These are phyloP conservation scores for Macrostomum cliftonense DNA, from an alignment of 2,888 invertebrate species.

Conservation along the genomic window DNA sequence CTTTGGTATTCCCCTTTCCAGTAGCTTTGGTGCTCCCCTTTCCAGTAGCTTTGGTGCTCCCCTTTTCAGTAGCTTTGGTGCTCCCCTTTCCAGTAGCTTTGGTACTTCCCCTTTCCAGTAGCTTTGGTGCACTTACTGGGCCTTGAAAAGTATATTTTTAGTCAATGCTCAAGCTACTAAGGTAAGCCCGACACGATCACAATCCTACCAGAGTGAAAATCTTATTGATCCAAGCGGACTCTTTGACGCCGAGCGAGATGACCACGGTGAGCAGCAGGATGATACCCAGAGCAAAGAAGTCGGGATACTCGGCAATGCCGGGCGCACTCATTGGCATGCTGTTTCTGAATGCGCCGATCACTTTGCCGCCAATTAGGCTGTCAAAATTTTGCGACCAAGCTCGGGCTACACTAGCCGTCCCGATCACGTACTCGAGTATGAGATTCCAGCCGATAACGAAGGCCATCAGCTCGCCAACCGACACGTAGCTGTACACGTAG, in stretches of 20 bases:
- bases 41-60: too few relatives aligned
- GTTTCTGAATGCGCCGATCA: conserved; percentile 27
- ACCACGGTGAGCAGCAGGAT: conserved; percentile 44
- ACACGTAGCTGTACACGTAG: conserved; percentile 77
- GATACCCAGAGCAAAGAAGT: conserved; percentile 36
- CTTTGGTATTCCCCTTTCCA: too few relatives aligned
- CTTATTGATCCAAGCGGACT: conserved; percentile 72
- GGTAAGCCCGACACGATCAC: too few relatives aligned
- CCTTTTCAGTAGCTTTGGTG: too few relatives aligned
- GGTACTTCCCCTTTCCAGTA: too few relatives aligned
- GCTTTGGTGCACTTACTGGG: too few relatives aligned
- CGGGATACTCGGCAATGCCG: conserved; percentile 35
- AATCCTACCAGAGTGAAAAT: conserved; percentile 55
- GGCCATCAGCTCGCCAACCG: conserved; percentile 72
- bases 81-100: too few relatives aligned
- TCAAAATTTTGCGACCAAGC: conserved; percentile 40
- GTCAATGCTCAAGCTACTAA: too few relatives aligned
- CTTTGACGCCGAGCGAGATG: conserved; percentile 67
- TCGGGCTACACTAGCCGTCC: conserved; percentile 45
- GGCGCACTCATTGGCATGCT: conserved; percentile 31
- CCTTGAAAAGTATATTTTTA: too few relatives aligned
- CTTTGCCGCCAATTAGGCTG: conserved; percentile 30
- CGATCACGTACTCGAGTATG: conserved; percentile 44
- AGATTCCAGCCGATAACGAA: conserved; percentile 79
- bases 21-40: too few relatives aligned